Percentiles rank a stretch among this genome's conserved stretches.
These are phyloP conservation scores for Girardinus metallicus DNA, from an alignment of 2,797 vertebrate species.

Conservation along the genomic window DNA sequence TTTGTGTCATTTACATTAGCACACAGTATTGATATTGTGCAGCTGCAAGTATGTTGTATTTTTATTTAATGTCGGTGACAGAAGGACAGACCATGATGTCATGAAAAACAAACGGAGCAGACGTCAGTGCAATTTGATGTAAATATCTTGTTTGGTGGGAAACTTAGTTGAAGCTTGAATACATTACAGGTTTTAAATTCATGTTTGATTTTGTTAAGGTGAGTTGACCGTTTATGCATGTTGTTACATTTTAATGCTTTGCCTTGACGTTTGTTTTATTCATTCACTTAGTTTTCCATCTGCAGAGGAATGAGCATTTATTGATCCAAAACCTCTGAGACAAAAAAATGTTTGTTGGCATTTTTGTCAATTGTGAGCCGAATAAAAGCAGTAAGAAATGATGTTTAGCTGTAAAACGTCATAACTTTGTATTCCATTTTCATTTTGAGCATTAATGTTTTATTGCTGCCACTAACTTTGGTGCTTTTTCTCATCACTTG, in stretches of 20 bases:
- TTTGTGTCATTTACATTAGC: neutral
- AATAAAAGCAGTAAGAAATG: neutral
- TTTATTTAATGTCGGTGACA: neutral
- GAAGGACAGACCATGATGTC: neutral
- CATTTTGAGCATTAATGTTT: neutral
- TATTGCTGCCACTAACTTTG: neutral
- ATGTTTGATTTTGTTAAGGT: conserved; percentile 13
- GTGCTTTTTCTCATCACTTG: conserved; percentile 2
- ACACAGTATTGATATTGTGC: neutral
- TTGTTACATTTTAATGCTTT: neutral
- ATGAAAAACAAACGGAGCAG: neutral
- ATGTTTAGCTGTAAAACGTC: neutral
- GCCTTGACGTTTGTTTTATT: conserved; percentile 7
- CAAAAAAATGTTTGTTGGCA: neutral
- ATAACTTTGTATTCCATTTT: conserved; percentile 1
- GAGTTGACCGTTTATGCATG: conserved; percentile 4
- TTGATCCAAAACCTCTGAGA: conserved; percentile 5
- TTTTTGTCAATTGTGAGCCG: neutral
- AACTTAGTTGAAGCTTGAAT: conserved; percentile 8
- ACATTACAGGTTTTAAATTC: conserved; percentile 2
- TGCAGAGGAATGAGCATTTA: neutral
- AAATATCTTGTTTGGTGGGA: neutral
- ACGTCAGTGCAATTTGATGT: neutral
- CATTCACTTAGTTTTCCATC: neutral
- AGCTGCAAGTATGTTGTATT: neutral